A percentile compares a stretch with the other conserved stretches of the same genome.
Conservation (phyloP, 1,140 invertebrate genomes). For the Drosophila ironensis region DNA sequence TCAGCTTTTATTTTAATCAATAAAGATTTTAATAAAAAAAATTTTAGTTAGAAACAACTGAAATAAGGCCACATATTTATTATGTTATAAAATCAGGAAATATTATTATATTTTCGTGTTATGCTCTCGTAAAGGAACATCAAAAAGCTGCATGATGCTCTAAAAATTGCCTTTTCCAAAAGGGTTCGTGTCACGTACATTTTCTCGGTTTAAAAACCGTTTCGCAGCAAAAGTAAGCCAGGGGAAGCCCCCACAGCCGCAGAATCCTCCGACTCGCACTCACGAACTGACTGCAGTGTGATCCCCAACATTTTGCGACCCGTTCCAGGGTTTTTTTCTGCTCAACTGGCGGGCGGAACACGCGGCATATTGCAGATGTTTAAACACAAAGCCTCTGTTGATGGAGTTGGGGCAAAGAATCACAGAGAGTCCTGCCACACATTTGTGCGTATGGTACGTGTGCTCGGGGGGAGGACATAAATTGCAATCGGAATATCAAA, state of each 20-base stretch:
- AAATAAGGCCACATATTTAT: no score
- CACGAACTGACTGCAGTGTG: constrained; percentile 58
- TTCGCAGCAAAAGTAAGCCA: not conserved
- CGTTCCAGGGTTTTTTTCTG: constrained; percentile 13
- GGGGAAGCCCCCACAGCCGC: not conserved
- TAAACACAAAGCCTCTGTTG: constrained; percentile 47
- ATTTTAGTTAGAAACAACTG: no score
- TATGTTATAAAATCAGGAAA: no score
- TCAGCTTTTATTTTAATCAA: no score
- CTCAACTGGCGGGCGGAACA: constrained; percentile 23
- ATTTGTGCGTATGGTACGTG: constrained; percentile 7
- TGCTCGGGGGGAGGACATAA: constrained; percentile 55
- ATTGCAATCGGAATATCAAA: constrained; percentile 80
- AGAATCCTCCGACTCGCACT: not conserved
- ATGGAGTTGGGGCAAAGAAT: constrained; percentile 46
- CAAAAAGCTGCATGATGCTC: no score
- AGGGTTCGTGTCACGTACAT: no score
- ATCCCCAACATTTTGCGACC: constrained; percentile 38
- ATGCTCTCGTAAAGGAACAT: no score
- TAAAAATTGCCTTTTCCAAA: no score
- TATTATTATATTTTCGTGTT: no score
- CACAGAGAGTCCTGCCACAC: constrained; percentile 46
- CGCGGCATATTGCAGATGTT: constrained; percentile 78
- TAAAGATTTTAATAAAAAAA: no score
- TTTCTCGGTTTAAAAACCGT: no score